Evolutionary conservation across 2,113 vertebrate genomes (phyloP).

Genomic region (Pelusios castaneus): DNA sequence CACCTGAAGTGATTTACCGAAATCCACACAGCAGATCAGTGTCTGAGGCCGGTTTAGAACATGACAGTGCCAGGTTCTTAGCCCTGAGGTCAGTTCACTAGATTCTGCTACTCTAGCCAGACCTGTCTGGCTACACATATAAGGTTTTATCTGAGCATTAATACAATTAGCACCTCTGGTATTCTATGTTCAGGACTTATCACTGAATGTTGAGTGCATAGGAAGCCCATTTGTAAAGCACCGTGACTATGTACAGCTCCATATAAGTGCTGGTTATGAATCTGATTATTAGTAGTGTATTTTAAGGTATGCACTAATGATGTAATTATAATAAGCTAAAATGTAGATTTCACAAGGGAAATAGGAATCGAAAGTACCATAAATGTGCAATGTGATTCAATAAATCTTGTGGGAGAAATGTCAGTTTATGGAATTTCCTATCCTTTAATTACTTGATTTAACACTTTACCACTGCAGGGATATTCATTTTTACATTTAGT

Average conservation of each 20-base stretch:
- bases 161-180: constrained; percentile 58
- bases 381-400: constrained; percentile 20
- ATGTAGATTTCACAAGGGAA: neutral
- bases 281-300: constrained; percentile 38
- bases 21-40: too few relatives aligned
- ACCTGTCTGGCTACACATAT: too few relatives aligned
- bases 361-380: neutral
- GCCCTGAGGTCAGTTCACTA: too few relatives aligned
- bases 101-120: too few relatives aligned
- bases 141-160: constrained; percentile 47
- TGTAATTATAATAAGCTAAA: constrained; percentile 37
- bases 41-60: too few relatives aligned
- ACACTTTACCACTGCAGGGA: neutral
- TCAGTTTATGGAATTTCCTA: constrained; percentile 12
- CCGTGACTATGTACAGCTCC: constrained; percentile 48
- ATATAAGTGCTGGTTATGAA: constrained; percentile 44
- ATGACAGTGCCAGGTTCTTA: too few relatives aligned
- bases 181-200: constrained; percentile 61
- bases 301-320: constrained; percentile 41
- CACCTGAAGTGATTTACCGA: too few relatives aligned
- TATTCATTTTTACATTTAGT: neutral
- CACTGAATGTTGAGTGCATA: constrained; percentile 50
- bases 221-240: constrained; percentile 55
- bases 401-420: neutral
- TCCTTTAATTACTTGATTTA: constrained; percentile 1